A percentile compares a stretch with the other conserved stretches of the same genome.
Conservation (phyloP, 2,113 vertebrate genomes). For the Cheirogaleus medius region DNA sequence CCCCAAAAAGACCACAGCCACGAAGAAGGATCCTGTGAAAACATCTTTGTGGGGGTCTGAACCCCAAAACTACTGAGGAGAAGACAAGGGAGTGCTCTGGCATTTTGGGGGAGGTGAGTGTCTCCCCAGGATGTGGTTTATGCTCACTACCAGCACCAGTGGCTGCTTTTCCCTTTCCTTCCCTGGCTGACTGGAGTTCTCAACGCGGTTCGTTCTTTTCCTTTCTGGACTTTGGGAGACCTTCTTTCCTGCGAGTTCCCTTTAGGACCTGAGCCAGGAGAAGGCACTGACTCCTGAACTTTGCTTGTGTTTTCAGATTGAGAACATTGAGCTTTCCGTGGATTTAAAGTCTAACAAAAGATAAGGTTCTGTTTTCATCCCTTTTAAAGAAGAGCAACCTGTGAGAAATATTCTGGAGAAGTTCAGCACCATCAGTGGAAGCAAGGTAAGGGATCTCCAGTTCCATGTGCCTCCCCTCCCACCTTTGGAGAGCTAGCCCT, state of each 20-base stretch:
- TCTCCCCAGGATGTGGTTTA: neutral
- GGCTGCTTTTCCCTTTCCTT: neutral
- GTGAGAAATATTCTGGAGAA: slow-evolving; percentile 94
- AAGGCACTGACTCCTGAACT: neutral
- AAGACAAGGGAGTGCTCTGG: slow-evolving; percentile 93
- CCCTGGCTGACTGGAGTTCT: neutral
- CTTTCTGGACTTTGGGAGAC: neutral
- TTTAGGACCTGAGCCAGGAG: neutral
- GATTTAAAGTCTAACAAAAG: slow-evolving; percentile 95
- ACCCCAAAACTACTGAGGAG: slow-evolving; percentile 92
- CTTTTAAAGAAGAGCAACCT: slow-evolving; percentile 92
- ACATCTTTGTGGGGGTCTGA: slow-evolving; percentile 94
- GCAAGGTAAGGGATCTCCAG: slow-evolving; percentile 86
- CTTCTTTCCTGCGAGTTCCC: neutral
- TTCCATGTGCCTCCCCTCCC: neutral
- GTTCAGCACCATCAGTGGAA: slow-evolving; percentile 89
- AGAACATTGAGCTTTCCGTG: slow-evolving; percentile 93
- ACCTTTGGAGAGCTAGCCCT: neutral
- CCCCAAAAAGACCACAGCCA: slow-evolving; percentile 93
- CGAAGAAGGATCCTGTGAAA: slow-evolving; percentile 95
- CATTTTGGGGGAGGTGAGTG: slow-evolving; percentile 90
- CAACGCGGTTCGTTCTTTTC: neutral
- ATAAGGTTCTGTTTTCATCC: slow-evolving; percentile 93
- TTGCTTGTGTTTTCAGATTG: slow-evolving; percentile 83
- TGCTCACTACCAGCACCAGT: neutral